These are phyloP conservation scores for Ichneumoninae sp. DNA, from an alignment of 2,888 invertebrate genomes.

Conservation along the genomic window DNA sequence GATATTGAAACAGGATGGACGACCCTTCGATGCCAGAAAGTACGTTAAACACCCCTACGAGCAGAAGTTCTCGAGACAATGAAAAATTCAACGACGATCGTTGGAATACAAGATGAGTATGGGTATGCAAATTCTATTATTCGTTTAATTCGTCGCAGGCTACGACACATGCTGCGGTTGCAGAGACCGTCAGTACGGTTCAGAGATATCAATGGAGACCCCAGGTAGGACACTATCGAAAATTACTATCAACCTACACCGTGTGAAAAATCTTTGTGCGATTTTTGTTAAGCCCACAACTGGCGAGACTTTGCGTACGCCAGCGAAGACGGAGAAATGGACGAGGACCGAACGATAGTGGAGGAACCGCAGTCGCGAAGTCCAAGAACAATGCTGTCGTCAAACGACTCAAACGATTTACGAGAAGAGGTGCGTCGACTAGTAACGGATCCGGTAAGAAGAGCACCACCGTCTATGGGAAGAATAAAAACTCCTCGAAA, in stretches of 20 bases:
- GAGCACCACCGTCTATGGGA: conserved; percentile 45
- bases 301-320: background rate
- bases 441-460: conserved; percentile 34
- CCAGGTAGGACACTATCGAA: conserved; percentile 7
- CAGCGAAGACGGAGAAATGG: background rate
- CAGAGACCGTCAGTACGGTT: conserved; percentile 29
- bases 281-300: background rate
- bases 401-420: conserved; percentile 18
- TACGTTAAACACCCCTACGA: background rate
- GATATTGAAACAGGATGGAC: conserved; percentile 1
- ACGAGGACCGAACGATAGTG: background rate
- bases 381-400: background rate
- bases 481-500: conserved; percentile 38
- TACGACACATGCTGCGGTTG: conserved; percentile 19
- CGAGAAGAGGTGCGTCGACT: conserved; percentile 33
- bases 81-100: background rate
- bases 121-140: background rate
- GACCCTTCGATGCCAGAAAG: background rate
- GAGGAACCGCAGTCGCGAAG: background rate
- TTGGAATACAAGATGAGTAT: background rate
- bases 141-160: background rate
- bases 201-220: conserved; percentile 32
- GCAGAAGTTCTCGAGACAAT: background rate
- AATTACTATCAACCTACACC: background rate
- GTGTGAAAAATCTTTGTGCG: background rate